Evolutionary conservation across 2,888 invertebrate genomes (phyloP), one percentile per base, ranked within the genome.

Genomic region (Yponomeuta malinellus): DNA sequence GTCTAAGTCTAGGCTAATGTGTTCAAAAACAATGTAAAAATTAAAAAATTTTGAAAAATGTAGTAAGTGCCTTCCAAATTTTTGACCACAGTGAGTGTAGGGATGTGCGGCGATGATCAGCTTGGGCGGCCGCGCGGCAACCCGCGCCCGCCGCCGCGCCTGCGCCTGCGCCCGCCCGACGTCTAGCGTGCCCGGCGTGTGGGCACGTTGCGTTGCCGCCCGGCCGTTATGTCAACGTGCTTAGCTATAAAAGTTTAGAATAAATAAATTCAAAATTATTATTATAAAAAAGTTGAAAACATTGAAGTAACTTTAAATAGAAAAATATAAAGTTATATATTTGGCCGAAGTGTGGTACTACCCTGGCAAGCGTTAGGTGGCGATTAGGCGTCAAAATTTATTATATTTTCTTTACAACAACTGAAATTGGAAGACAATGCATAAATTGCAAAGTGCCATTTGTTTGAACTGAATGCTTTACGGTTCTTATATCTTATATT

Each of bases 1-100:
- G 85, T 91, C 86, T 93, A 93, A 92, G 93, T 93, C 93, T 94
- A 94, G 94, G 94, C 94, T 94, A 93, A 94, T 95, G 95, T 95
- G 95, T 95, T 95, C 95, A 94, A 94, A 94, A 94, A 90, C 86
- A 87, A 92, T 91, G 88, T 91, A 83, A 91, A 81, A 92, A 86
- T 83, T 86, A 81, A 85, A 89, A 90, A 86, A 1, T 85, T 88
- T 90, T 90, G 84, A 93, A 93, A 43, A 93, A 94, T 93, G 95
- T 95, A 95, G 95, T 94, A 95, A 95, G 95, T 95, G 95, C 95
- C 95, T 95, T 95, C 95, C 95, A 95, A 93, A 93, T 90, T 90
- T 90, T 92, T 91, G 92, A 92, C 92, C 92, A 92, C 88, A 89
- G 86, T 89, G 89, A 93, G 93, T 93, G 93, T 93, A 90, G 94